phyloP scores from a whole-genome alignment of 2,888 invertebrate genomes.

The Dasysyrphus tricinctus region DNA sequence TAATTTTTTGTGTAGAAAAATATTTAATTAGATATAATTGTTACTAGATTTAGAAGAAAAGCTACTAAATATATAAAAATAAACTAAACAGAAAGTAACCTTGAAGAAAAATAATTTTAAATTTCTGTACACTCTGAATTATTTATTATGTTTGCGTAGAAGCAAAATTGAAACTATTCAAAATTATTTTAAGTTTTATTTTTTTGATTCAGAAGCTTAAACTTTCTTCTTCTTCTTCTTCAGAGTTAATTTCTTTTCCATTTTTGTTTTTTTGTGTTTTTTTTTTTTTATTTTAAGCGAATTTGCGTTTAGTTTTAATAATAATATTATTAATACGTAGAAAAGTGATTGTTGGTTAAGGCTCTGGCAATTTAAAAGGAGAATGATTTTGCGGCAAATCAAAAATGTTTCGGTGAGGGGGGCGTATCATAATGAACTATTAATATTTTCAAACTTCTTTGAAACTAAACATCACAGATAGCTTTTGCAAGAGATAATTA shows the following conservation, averaged over 20 bases:
- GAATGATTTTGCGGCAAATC: too few relatives aligned
- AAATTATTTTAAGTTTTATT: conserved; percentile 14
- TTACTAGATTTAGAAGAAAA: conserved; percentile 46
- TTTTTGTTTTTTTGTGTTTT: not conserved
- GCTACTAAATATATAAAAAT: conserved; percentile 50
- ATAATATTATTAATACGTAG: too few relatives aligned
- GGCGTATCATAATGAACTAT: too few relatives aligned
- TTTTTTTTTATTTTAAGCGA: not conserved
- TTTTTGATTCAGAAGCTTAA: conserved; percentile 44
- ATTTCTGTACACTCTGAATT: conserved; percentile 41
- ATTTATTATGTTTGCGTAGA: conserved; percentile 53
- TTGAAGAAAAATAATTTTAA: conserved; percentile 25
- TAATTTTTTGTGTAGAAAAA: conserved; percentile 65
- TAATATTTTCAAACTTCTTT: too few relatives aligned
- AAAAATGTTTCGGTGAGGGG: too few relatives aligned
- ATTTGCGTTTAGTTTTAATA: too few relatives aligned
- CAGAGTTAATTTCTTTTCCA: not conserved
- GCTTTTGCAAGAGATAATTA: too few relatives aligned
- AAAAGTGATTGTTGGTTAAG: too few relatives aligned
- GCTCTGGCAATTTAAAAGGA: too few relatives aligned
- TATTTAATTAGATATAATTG: conserved; percentile 64
- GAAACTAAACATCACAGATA: too few relatives aligned
- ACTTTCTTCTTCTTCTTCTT: conserved; percentile 26
- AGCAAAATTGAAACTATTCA: conserved; percentile 39
- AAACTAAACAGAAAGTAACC: conserved; percentile 40